Evolutionary conservation across 2,113 vertebrate species (phyloP).

Genomic region (Camelus bactrianus): DNA sequence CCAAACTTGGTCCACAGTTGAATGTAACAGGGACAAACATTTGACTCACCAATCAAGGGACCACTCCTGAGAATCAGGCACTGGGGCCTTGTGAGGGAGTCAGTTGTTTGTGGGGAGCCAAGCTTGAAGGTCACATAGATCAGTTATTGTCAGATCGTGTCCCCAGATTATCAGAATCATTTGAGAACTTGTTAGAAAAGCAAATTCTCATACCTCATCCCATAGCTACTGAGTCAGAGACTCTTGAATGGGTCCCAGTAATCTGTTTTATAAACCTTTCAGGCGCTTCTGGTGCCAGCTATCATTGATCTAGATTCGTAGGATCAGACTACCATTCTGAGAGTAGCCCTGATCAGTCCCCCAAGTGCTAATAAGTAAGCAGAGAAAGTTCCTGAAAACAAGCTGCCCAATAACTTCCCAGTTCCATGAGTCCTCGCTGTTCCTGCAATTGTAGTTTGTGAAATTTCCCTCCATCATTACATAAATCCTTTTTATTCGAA

Average conservation of each 20-base stretch:
- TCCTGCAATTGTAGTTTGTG: background rate
- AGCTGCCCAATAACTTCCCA: background rate
- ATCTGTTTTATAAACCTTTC: background rate
- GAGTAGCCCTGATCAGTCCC: background rate
- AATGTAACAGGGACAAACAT: background rate
- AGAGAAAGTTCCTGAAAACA: background rate
- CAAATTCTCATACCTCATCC: background rate
- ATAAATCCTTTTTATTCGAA: constrained; percentile 1
- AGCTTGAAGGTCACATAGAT: background rate
- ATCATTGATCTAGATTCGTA: background rate
- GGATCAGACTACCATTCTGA: background rate
- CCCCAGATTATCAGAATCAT: background rate
- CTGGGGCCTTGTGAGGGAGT: background rate
- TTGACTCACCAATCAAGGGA: background rate
- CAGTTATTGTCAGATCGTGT: background rate
- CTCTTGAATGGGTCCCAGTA: background rate
- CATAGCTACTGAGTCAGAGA: background rate
- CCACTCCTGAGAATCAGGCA: constrained; percentile 16
- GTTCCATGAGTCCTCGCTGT: background rate
- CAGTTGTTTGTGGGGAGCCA: background rate
- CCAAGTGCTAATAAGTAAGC: background rate
- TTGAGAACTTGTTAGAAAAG: constrained; percentile 14
- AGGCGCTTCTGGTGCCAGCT: background rate
- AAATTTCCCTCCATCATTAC: background rate
- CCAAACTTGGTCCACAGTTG: background rate